Conservation (phyloP, 35 echinoderm and acorn worm genomes). For the Heliocidaris tuberculata region DNA sequence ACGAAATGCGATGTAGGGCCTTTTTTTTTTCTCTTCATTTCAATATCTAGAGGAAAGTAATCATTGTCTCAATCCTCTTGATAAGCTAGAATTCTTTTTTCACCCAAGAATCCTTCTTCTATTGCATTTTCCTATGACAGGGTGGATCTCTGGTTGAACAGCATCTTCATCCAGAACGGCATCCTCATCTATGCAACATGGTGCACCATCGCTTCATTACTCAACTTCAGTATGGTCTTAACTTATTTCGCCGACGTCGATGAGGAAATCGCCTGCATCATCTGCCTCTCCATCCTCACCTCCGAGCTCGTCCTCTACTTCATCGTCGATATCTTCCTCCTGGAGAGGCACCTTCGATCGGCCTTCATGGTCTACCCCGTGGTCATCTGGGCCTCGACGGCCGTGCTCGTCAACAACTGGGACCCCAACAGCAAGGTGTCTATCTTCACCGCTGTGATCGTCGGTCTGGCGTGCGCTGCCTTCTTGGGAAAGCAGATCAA, state of each 20-base stretch:
- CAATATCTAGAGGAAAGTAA: too few species aligned
- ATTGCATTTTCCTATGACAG: not conserved
- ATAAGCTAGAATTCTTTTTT: not conserved
- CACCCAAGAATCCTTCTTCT: not conserved
- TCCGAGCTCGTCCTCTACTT: slow-evolving; percentile 54
- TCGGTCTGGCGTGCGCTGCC: slow-evolving; percentile 36
- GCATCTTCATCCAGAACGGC: slow-evolving; percentile 69
- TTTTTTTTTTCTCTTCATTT: too few species aligned
- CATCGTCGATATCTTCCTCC: slow-evolving; percentile 55
- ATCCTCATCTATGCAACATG: slow-evolving; percentile 71
- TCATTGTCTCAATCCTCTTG: too few species aligned
- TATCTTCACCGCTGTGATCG: slow-evolving; percentile 53
- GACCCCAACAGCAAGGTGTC: slow-evolving; percentile 49
- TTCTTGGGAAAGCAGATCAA: slow-evolving; percentile 44
- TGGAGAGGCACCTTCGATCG: slow-evolving; percentile 58
- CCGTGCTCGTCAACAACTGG: slow-evolving; percentile 63
- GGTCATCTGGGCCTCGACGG: slow-evolving; percentile 55
- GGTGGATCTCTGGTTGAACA: slow-evolving; percentile 52
- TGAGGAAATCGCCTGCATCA: slow-evolving; percentile 41
- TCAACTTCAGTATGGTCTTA: slow-evolving; percentile 64
- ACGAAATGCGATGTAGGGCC: not conserved
- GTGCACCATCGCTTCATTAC: slow-evolving; percentile 64
- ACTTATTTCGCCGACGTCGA: slow-evolving; percentile 40
- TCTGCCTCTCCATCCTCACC: slow-evolving; percentile 51
- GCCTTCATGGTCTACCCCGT: slow-evolving; percentile 70